Evolutionary conservation across 2,797 vertebrate species (phyloP).

Genomic region (Rhinichthys osculus): DNA sequence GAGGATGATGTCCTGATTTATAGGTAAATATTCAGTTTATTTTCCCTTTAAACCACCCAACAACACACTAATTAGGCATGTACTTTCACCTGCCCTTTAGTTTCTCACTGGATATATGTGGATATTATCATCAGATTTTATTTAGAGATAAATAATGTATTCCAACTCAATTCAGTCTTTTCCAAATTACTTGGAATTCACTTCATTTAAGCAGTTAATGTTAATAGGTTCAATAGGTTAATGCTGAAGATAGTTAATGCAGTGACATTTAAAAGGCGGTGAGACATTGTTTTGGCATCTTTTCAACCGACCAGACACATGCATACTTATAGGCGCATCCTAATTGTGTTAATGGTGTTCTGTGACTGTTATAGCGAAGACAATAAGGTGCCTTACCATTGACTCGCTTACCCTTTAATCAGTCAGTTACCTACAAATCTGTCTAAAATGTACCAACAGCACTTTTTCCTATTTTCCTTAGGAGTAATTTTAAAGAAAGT

Average conservation of each 20-base stretch:
- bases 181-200: neutral
- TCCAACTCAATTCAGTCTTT: neutral
- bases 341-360: slow-evolving; percentile 12
- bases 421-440: slow-evolving; percentile 23
- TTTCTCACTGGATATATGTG: neutral
- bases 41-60: slow-evolving; percentile 26
- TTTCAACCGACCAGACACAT: neutral
- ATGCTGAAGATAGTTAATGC: neutral
- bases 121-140: neutral
- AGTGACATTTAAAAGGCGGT: slow-evolving; percentile 11
- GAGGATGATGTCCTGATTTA: slow-evolving; percentile 98
- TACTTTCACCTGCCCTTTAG: neutral
- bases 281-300: neutral
- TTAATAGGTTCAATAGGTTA: neutral
- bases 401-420: slow-evolving; percentile 32
- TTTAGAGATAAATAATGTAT: neutral
- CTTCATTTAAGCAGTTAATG: neutral
- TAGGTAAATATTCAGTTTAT: slow-evolving; percentile 83
- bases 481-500: neutral
- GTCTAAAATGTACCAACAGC: slow-evolving; percentile 19
- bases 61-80: slow-evolving; percentile 39
- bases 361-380: slow-evolving; percentile 16
- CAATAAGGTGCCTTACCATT: slow-evolving; percentile 22
- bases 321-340: neutral
- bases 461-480: neutral